Evolutionary conservation across 1,140 invertebrate species (phyloP), one percentile per base, ranked within the genome.

Genomic region (Lordiphosa clarofinis): DNA sequence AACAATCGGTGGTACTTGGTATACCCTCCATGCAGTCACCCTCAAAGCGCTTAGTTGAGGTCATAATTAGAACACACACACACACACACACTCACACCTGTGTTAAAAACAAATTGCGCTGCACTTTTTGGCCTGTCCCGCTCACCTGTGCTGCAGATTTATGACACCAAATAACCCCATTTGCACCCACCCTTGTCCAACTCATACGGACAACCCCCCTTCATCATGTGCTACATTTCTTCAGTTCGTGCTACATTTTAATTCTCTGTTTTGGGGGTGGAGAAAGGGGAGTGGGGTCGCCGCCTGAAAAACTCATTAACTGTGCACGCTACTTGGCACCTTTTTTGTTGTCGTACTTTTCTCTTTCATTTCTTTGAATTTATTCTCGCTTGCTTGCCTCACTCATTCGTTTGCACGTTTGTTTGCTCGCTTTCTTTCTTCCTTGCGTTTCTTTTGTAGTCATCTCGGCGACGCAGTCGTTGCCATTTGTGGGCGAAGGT

Each of bases 301-400:
- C 71, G 28, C 28, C 54, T 82, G 68, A 75, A 84, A 78, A 84
- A 84, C 73, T 84, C 78, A 86, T 84, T 84, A 84, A 84, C 78
- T 78, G 78, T 70, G 79, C 78, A 86, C 79, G 79, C 79, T 73
- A 84, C 78, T 86, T 84, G 78, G 78, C 78, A 86, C 79, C 79
- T 84, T 70, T 76, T 56, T 58, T 42, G 21, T 40, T 43, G 21
- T 47, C 53, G 4, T 44, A 31, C 8, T 36, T 54, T 43, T 28
- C 6, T 47, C 13, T 35, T 52, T 61, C 50, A 52, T 73, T 48
- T 44, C 59, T 73, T 72, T 72, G 56, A 72, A 61, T 68, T 76
- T 82, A 42, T 64, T 53, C 54, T 47, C 53, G 62, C 66, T 64
- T 53, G 28, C 28, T 31, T 48, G 59, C 64, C 49, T 54, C 57